Base-by-base conservation (phyloP, 2,888 invertebrate genomes). In the Agrotis clavis region DNA sequence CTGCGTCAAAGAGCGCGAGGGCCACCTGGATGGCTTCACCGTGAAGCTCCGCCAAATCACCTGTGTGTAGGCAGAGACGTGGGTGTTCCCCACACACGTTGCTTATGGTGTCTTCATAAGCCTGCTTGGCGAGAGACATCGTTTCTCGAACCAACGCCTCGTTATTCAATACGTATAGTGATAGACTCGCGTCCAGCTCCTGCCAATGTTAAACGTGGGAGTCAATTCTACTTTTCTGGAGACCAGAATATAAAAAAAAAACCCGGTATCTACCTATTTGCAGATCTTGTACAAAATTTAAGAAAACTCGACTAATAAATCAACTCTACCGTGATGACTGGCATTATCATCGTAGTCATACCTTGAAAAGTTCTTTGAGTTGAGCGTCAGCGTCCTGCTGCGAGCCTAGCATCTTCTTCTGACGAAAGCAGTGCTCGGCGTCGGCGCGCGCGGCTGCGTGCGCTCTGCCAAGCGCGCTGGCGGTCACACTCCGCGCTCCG, bases 161-260 rank as follows among this genome's bases (percentile, higher is more conserved):
- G 76, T 90, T 90, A 47, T 86, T 74, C 56, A 83, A 74, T n/a
- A 72, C 62, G 72, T 86, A 86, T 4, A 82, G 67, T 6, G 79
- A 57, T n/a, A 87, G 67, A 19, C 77, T 73, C 1, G 74, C 83
- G 2, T 87, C 81, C 64, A 90, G 70, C 59, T 90, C 91, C 90
- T 90, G 74, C 5, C 72, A 75, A 70, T 53, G 7, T 30, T 35
- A 30, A 54, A 47, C 3, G n/a, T 48, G 18, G 63, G 16, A 13
- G 18, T n/a, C 5, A 73, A 7, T 30, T 45, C 16, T 50, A 18
- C 1, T n/a, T 21, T 30, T 21, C n/a, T 11, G 11, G 18, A 18
- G 11, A 11, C 21, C n/a, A 1, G 21, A 6, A 19, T 50, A 21
- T 30, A 3, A 30, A 30, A 30, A 5, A 30, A 30, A 30, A 30